A percentile compares a stretch with the other conserved stretches of the same genome.
These are phyloP conservation scores for Zosterops pallidus DNA, from an alignment of 2,113 vertebrate species.

Conservation along the genomic window DNA sequence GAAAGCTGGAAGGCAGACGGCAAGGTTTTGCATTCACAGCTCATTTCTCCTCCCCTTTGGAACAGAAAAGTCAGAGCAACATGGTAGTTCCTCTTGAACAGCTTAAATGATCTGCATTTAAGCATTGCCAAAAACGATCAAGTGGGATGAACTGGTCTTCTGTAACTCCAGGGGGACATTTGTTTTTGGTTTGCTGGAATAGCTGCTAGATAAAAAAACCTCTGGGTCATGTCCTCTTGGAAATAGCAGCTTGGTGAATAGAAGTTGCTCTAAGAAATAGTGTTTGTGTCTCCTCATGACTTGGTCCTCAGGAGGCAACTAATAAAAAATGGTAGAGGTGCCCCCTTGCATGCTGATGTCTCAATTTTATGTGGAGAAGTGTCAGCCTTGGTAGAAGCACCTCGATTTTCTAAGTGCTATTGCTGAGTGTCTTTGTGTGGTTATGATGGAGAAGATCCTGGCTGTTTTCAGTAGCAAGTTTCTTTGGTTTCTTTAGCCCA, in stretches of 20 bases:
- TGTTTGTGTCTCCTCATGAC: background rate
- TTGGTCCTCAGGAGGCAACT: background rate
- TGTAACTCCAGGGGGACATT: background rate
- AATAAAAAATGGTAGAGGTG: background rate
- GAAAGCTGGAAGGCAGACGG: background rate
- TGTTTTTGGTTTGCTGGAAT: background rate
- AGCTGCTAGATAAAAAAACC: background rate
- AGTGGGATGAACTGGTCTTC: background rate
- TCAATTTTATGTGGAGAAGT: fast-evolving
- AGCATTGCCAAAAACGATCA: background rate
- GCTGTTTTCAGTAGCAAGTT: background rate
- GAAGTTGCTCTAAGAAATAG: background rate
- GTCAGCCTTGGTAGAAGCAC: background rate
- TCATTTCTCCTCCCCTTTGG: background rate
- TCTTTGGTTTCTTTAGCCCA: background rate
- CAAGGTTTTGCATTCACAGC: background rate
- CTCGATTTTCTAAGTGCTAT: background rate
- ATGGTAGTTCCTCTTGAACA: background rate
- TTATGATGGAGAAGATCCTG: background rate
- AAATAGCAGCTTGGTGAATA: background rate
- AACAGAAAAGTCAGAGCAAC: background rate
- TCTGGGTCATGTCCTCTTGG: background rate
- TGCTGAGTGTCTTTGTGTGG: background rate
- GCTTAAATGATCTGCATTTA: background rate
- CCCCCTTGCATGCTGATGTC: fast-evolving